Evolutionary conservation across 1,140 invertebrate genomes (phyloP).

Genomic region (Lepidurus apus): DNA sequence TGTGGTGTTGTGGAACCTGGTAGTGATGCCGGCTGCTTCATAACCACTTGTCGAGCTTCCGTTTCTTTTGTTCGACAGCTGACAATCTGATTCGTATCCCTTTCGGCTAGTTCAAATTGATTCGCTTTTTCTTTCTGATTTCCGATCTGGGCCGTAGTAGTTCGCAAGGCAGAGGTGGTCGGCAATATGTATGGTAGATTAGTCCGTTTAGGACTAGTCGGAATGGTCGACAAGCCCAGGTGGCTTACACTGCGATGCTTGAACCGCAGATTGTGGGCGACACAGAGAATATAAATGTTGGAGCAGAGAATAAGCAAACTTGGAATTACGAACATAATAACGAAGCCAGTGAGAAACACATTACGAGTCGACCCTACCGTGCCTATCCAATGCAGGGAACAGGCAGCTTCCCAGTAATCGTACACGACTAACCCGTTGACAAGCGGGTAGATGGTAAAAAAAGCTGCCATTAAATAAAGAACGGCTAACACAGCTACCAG

Average conservation of each 20-base stretch:
- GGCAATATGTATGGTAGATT: background rate
- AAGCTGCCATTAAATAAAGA: constrained; percentile 10
- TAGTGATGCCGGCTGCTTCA: background rate
- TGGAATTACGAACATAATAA: constrained; percentile 44
- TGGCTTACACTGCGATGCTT: background rate
- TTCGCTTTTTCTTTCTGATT: too few species aligned
- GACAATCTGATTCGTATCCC: too few species aligned
- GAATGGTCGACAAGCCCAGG: constrained; percentile 17
- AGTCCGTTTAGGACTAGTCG: background rate
- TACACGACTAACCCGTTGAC: constrained; percentile 42
- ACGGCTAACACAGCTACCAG: constrained; percentile 1
- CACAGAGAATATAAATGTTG: constrained; percentile 40
- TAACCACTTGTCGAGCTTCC: background rate
- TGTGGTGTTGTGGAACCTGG: background rate
- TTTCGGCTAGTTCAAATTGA: too few species aligned
- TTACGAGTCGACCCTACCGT: constrained; percentile 23
- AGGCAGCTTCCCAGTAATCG: constrained; percentile 46
- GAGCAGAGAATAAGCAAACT: constrained; percentile 40
- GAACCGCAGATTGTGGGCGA: constrained; percentile 13
- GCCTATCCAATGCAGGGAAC: constrained; percentile 46
- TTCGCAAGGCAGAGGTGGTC: too few species aligned
- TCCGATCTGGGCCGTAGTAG: too few species aligned
- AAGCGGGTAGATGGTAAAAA: constrained; percentile 40
- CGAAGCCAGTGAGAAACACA: constrained; percentile 39
- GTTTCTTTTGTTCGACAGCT: background rate